A percentile compares a stretch with the other conserved stretches of the same genome.
Conservation (phyloP, 1,140 invertebrate genomes). For the Archivesica marissinica region DNA sequence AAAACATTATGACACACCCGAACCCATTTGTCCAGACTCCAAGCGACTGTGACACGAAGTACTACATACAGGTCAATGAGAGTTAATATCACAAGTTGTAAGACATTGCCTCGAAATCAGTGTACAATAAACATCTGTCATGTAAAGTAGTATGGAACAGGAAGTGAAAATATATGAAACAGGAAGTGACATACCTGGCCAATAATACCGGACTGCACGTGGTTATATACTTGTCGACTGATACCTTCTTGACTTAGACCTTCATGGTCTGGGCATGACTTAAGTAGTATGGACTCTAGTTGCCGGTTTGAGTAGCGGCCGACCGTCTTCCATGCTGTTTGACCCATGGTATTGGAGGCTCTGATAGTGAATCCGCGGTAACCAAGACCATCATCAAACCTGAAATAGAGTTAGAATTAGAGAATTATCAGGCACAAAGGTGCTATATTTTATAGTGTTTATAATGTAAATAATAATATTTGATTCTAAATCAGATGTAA, state of each 20-base stretch:
- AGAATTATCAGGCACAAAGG: background rate
- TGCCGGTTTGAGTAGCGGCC: slow-evolving; percentile 32
- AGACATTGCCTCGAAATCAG: too few species aligned
- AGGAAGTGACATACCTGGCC: slow-evolving; percentile 41
- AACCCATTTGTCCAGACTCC: too few species aligned
- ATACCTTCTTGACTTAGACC: background rate
- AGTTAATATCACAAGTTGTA: too few species aligned
- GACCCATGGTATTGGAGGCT: slow-evolving; percentile 38
- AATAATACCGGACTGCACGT: slow-evolving; percentile 35
- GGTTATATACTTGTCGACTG: slow-evolving; percentile 20
- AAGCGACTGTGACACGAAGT: too few species aligned
- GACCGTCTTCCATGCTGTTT: slow-evolving; percentile 48
- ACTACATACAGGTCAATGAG: too few species aligned
- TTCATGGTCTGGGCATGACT: slow-evolving; percentile 3
- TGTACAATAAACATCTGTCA: too few species aligned
- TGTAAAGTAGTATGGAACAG: too few species aligned
- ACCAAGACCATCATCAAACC: slow-evolving; percentile 21
- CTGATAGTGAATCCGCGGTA: slow-evolving; percentile 31
- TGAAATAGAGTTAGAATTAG: background rate
- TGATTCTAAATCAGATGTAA: too few species aligned
- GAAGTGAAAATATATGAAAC: background rate
- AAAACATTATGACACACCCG: too few species aligned
- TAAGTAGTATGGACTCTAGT: slow-evolving; percentile 36
- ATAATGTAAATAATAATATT: too few species aligned
- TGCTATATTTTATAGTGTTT: too few species aligned